phyloP scores from a whole-genome alignment of 2,888 invertebrate species.

The Cepaea hortensis region DNA sequence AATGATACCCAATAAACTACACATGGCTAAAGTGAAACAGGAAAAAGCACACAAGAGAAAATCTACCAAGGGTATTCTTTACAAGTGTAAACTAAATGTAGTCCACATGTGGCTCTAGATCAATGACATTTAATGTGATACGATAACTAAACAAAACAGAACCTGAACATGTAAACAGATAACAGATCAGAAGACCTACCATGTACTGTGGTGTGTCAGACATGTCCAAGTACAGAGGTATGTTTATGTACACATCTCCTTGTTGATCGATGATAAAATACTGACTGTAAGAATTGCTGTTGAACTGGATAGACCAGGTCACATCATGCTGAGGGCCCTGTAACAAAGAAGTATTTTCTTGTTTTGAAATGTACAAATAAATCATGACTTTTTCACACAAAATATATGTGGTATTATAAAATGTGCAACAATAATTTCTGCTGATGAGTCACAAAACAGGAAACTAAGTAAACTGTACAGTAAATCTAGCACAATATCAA shows the following conservation, averaged over 20 bases:
- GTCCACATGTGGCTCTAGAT: too few relatives aligned
- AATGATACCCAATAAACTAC: too few relatives aligned
- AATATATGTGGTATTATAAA: too few relatives aligned
- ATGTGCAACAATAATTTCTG: too few relatives aligned
- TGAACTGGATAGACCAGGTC: constrained; percentile 22
- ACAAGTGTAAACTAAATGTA: too few relatives aligned
- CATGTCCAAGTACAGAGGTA: constrained; percentile 48
- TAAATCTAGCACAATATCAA: too few relatives aligned
- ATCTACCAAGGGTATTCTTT: too few relatives aligned
- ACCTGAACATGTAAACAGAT: background rate
- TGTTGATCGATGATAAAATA: constrained; percentile 38
- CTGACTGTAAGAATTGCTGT: constrained; percentile 22
- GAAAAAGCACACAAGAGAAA: too few relatives aligned
- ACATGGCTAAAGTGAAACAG: too few relatives aligned
- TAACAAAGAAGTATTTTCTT: background rate
- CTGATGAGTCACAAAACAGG: too few relatives aligned
- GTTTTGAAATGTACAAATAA: background rate
- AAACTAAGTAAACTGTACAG: too few relatives aligned
- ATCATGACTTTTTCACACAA: background rate
- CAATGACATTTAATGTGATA: too few relatives aligned
- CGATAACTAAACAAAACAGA: background rate
- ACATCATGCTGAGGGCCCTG: constrained; percentile 53
- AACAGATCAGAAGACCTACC: constrained; percentile 38
- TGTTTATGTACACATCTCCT: constrained; percentile 36
- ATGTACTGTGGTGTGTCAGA: constrained; percentile 48